Evolutionary conservation across 2,113 vertebrate genomes (phyloP), one percentile per base, ranked within the genome.

Genomic region (Oplegnathus fasciatus): DNA sequence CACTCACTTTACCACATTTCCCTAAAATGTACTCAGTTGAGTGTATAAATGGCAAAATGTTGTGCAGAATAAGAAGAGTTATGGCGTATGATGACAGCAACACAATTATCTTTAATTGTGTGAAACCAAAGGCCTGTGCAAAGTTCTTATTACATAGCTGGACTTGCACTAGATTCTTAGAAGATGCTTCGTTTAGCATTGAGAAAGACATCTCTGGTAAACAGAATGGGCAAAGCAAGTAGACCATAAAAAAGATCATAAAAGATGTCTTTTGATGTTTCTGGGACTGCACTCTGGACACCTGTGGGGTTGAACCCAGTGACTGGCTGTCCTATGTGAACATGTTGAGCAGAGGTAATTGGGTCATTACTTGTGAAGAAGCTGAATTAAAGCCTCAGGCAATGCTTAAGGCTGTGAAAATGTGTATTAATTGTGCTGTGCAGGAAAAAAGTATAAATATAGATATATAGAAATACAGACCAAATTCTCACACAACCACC

Each of bases 261-360:
- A 89, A 92, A 77, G 75, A 87, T 71, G 72, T 83, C 83, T 91
- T 91, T 91, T 93, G 90, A 91, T 86, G 91, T 93, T 75, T 92
- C 62, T 75, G 48, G 68, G 80, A 67, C 89, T 84, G 68, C 68
- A 69, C 80, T 68, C 72, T 86, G 90, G 91, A 94, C 92, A 93
- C 91, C 91, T 92, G 92, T 90, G 87, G 93, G 84, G 88, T 75
- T 86, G 79, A 92, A 93, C 88, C 69, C 79, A 54, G 57, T 85
- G 89, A 87, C 87, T 81, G 76, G 86, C 86, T 82, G 76, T 86
- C 78, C 69, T 52, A 78, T 80, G 50, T 76, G 76, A 82, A 66
- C 80, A 60, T 78, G 66, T 69, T 83, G 40, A 84, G 40, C 30
- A 42, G 81, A 83, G 55, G 62, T 90, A 89, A 91, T 85, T 83